phyloP scores from a whole-genome alignment of 2,888 invertebrate species.

The Lithophane leautieri region DNA sequence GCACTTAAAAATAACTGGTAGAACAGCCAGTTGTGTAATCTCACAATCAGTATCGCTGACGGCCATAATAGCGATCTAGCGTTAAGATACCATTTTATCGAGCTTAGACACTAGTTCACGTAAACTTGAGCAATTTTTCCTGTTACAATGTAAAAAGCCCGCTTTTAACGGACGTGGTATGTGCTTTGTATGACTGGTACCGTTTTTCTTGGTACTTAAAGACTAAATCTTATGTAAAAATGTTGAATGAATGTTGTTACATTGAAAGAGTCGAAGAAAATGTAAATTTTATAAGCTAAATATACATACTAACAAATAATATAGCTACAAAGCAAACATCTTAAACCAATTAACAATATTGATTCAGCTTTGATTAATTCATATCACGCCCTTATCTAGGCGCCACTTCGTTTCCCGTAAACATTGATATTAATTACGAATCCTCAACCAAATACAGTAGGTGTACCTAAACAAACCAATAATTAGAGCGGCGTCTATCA shows the following conservation, averaged over 20 bases:
- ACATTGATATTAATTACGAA: conserved; percentile 51
- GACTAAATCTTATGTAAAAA: conserved; percentile 12
- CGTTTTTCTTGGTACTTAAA: conserved; percentile 28
- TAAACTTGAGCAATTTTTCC: conserved; percentile 66
- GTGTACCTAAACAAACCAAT: conserved; percentile 39
- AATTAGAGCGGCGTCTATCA: conserved; percentile 58
- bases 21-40: conserved; percentile 68
- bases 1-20: conserved; percentile 51
- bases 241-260: neutral
- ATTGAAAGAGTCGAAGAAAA: neutral
- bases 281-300: too few relatives aligned
- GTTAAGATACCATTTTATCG: conserved; percentile 70
- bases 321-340: conserved; percentile 7
- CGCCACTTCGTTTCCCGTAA: conserved; percentile 47
- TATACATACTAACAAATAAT: conserved; percentile 7
- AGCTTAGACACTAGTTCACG: conserved; percentile 62
- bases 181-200: conserved; percentile 17
- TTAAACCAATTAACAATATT: conserved; percentile 43
- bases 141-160: conserved; percentile 52
- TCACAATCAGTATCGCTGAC: conserved; percentile 72
- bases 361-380: conserved; percentile 26
- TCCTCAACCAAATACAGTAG: conserved; percentile 34
- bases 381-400: conserved; percentile 48
- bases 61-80: conserved; percentile 69
- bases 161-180: conserved; percentile 41